Evolutionary conservation across 2,797 vertebrate genomes (phyloP).

Genomic region (Saxicola maurus): DNA sequence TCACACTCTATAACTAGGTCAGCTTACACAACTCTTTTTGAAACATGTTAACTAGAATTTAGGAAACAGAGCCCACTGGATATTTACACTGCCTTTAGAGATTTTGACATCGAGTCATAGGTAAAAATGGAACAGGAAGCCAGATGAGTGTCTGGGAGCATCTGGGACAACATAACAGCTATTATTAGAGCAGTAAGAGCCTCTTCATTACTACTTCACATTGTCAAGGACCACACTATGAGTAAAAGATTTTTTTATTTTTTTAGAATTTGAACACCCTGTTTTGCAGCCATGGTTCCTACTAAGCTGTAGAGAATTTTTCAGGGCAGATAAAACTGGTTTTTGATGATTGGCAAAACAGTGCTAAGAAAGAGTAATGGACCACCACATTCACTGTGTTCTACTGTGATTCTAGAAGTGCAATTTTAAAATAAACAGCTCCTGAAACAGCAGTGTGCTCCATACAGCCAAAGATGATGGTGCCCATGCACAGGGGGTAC

Average conservation of each 20-base stretch:
- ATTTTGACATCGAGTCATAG: neutral
- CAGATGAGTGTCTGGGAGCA: neutral
- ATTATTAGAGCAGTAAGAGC: neutral
- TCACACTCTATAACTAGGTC: neutral
- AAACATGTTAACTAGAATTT: neutral
- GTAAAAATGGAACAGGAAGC: conserved; percentile 16
- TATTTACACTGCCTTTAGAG: neutral
- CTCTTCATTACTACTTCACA: neutral
- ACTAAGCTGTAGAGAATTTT: neutral
- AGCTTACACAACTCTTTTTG: neutral
- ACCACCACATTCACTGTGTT: neutral
- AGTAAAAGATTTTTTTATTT: neutral
- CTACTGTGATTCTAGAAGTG: neutral
- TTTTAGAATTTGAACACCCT: neutral
- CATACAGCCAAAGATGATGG: neutral
- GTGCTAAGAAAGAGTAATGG: neutral
- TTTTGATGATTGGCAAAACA: fast-evolving
- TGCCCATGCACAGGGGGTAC: neutral
- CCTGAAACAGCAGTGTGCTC: neutral
- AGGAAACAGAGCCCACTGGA: neutral
- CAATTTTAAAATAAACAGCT: neutral
- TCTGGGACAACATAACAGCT: neutral
- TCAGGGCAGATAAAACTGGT: neutral
- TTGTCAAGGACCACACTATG: neutral
- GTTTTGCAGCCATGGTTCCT: neutral